Evolutionary conservation across 2,888 invertebrate genomes (phyloP), one percentile per base, ranked within the genome.

Genomic region (Drosophila antonietae): DNA sequence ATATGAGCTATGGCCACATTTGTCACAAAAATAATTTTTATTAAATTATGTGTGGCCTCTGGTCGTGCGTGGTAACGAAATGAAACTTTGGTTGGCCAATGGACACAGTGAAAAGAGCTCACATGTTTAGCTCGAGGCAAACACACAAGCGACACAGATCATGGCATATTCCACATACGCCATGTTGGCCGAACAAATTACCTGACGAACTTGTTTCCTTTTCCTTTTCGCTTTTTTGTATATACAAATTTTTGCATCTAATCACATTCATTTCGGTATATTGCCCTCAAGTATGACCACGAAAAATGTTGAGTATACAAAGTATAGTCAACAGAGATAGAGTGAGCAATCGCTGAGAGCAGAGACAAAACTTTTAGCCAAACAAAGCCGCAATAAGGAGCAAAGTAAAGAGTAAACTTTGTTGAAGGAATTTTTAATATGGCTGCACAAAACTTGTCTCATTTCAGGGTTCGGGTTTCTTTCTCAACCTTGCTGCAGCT

Each of bases 401-500:
- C 20, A 49, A 51, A 64, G 68, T 20, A 44, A 68, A 75, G 66
- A 66, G 68, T 71, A 61, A 78, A 71, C 68, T 78, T 78, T 68
- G 31, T 47, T 63, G 46, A 61, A 52, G 51, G 75, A 60, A 78
- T 76, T 80, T 72, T 68, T 78, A 79, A 78, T 78, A 78, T 64
- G 51, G 52, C 65, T 43, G 52, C 63, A 53, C n/a, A 28, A 68
- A 65, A 75, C 59, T 66, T 70, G 35, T 53, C 14, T 52, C 61
- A 44, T 56, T 59, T 56, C 56, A 35, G 28, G 37, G 37, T 18
- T n/a, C 20, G 18, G 39, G 46, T 37, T 39, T 31, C 10, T 9
- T 49, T n/a, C 47, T 31, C 43, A 15, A 15, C 2, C n/a, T 3
- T 28, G 41, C 35, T 39, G 14, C 49, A 37, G n/a, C 49, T 67